Conservation (phyloP, 1,140 invertebrate species). For the Bicyclus anynana region DNA sequence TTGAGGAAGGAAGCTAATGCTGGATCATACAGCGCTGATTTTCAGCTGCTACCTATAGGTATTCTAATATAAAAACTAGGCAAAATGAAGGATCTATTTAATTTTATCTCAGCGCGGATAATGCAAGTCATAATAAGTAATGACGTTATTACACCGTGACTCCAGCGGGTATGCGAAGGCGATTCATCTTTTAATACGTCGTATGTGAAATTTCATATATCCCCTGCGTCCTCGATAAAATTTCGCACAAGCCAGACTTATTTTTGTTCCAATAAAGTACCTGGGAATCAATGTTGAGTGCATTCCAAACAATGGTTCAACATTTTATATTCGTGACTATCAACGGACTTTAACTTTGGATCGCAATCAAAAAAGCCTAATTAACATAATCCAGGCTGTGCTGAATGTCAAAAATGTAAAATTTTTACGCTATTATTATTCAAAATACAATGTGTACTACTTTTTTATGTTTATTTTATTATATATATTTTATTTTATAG, state of each 20-base stretch:
- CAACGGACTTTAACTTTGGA: not conserved
- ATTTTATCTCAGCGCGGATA: conserved; percentile 28
- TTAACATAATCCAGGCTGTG: too few relatives aligned
- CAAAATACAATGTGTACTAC: too few relatives aligned
- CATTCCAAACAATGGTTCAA: too few relatives aligned
- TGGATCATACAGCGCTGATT: too few relatives aligned
- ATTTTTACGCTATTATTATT: too few relatives aligned
- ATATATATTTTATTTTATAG: too few relatives aligned
- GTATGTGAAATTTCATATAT: conserved; percentile 29
- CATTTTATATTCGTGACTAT: too few relatives aligned
- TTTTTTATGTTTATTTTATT: too few relatives aligned
- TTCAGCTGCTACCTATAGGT: not conserved
- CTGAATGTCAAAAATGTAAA: too few relatives aligned
- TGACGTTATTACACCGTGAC: conserved; percentile 33
- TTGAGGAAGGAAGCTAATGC: too few relatives aligned
- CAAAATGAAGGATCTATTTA: conserved; percentile 20
- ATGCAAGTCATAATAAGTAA: conserved; percentile 44
- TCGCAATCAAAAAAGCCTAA: too few relatives aligned
- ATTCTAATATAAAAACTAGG: not conserved
- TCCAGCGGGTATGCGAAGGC: conserved; percentile 22
- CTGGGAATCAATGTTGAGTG: not conserved
- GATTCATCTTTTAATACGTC: conserved; percentile 34
- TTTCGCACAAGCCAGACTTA: conserved; percentile 15
- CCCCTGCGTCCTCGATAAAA: conserved; percentile 9
- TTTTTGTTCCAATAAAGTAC: conserved; percentile 21